Evolutionary conservation across 1,140 invertebrate genomes (phyloP), one percentile per base, ranked within the genome.

Genomic region (Pseudoatta argentina): DNA sequence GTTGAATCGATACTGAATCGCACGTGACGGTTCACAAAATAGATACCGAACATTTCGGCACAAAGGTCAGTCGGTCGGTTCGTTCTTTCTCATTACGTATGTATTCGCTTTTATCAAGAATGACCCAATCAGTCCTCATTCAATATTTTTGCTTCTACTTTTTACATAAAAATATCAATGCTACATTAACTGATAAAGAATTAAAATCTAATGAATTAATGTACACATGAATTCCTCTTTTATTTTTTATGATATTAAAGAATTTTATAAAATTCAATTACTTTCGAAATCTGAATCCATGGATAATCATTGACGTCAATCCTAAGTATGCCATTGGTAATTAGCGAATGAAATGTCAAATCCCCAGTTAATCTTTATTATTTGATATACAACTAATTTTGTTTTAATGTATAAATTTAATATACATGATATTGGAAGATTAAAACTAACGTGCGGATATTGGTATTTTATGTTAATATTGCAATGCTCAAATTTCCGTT

Each of bases 1-100:
- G 61, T 78, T 48, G 44, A 86, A 88, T 88, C 88, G 78, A 88
- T 88, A 81, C 44, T 57, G 78, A 86, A 89, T 79, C 76, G 76
- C 72, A 76, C 10, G 7, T 44, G 73, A 67, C 21, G 18, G 24
- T 1, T 21, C 8, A n/a, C 16, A 30, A 18, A 14, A 2, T 64
- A 77, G 21, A n/a, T 14, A 51, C 14, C 48, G 48, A n/a, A 30
- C 18, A 12, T 55, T 67, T 34, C n/a, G 14, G 21, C 21, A 2
- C 27, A 51, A 21, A 51, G 39, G 39, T 83, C 27, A 81, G 14
- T 55, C 16, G 27, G 30, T 57, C 27, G 3, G 3, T 24, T 55
- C n/a, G n/a, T 57, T 79, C 4, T 39, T 53, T 14, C 24, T n/a
- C 3, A 69, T 67, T 79, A 69, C 14, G 6, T 67, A 53, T 21